Conservation (phyloP, 2,888 invertebrate species). For the Hirudinaria manillensis region DNA sequence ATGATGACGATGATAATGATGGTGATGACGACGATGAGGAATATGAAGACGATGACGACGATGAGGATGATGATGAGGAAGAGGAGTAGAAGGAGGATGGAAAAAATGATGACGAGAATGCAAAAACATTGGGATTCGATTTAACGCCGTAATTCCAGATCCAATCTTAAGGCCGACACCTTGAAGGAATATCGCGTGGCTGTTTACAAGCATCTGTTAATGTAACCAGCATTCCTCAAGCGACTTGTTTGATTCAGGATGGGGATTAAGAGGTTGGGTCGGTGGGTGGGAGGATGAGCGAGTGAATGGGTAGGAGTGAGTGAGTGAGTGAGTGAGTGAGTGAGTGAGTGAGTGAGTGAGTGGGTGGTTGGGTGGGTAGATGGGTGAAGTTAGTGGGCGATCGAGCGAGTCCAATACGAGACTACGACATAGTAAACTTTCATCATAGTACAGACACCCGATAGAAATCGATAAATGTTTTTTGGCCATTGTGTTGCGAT, state of each 20-base stretch:
- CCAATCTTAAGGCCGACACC: too few species aligned
- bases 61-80: background rate
- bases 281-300: background rate
- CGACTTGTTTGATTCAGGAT: too few species aligned
- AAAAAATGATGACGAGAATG: background rate
- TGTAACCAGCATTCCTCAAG: too few species aligned
- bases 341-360: slow-evolving; percentile 15
- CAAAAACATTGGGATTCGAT: background rate
- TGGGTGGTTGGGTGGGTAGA: background rate
- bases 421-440: too few species aligned
- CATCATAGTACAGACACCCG: too few species aligned
- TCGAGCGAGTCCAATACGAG: background rate
- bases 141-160: too few species aligned
- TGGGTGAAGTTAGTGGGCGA: background rate
- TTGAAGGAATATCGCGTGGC: too few species aligned
- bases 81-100: slow-evolving; percentile 6
- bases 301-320: background rate
- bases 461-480: too few species aligned
- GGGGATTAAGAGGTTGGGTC: background rate
- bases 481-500: too few species aligned
- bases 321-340: slow-evolving; percentile 16
- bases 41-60: slow-evolving; percentile 17
- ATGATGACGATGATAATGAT: slow-evolving; percentile 1
- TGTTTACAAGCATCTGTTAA: too few species aligned
- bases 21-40: slow-evolving; percentile 15